Evolutionary conservation across 2,113 vertebrate genomes (phyloP).

Genomic region (Elachura formosa): DNA sequence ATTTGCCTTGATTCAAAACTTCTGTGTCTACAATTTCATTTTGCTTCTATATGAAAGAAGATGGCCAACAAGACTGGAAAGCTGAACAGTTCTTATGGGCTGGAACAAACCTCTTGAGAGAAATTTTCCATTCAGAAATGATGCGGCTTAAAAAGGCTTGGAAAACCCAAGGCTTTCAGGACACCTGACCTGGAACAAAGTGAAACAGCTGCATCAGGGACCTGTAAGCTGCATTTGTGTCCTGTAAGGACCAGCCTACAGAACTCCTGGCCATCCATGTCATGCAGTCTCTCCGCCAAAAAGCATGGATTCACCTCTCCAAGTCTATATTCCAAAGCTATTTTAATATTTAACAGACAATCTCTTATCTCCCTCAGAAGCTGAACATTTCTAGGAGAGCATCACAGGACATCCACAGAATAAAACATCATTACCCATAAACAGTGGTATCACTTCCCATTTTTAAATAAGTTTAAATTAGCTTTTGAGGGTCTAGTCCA

Average conservation of each 20-base stretch:
- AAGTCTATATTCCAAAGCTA: neutral
- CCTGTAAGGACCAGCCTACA: neutral
- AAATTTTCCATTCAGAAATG: neutral
- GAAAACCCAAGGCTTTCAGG: neutral
- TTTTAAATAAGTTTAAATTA: neutral
- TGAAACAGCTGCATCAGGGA: rapidly evolving
- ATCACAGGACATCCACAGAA: neutral
- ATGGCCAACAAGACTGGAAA: neutral
- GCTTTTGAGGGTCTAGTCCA: neutral
- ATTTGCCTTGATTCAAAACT: neutral
- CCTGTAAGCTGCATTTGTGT: rapidly evolving
- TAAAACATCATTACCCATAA: neutral
- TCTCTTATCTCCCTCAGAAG: neutral
- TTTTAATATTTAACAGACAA: neutral
- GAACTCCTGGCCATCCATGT: neutral
- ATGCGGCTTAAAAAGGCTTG: neutral
- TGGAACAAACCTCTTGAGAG: neutral
- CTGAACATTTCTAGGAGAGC: neutral
- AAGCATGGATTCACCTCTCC: neutral
- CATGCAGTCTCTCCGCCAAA: neutral
- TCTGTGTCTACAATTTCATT: neutral
- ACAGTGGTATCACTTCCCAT: neutral
- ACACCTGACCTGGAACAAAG: neutral
- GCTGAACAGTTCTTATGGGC: neutral
- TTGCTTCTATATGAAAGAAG: neutral